Evolutionary conservation across 1,140 invertebrate genomes (phyloP), one percentile per base, ranked within the genome.

Genomic region (Drosophila sp.): DNA sequence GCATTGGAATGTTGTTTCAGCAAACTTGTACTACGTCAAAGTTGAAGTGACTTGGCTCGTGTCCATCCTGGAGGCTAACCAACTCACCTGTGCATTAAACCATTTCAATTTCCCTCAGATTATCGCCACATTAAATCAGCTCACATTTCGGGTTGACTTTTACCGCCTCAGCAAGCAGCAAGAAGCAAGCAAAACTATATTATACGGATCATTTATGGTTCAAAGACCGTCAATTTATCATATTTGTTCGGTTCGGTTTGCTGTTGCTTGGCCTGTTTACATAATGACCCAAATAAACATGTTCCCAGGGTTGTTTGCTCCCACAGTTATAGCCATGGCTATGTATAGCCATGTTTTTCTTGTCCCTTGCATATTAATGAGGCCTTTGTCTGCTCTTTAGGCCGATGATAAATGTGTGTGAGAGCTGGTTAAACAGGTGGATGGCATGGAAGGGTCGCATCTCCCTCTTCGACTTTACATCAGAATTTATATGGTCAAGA

Each of bases 281-380:
- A 76, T 85, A 84, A 85, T 80, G 66, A 56, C 66, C 73, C 73
- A 80, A 77, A 74, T 74, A 85, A 84, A 84, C 77, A 77, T 71
- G 68, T 44, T 72, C 47, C 41, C 11, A 54, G 62, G 62, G 56
- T 55, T 33, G 38, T 47, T 27, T 40, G 55, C 23, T 60, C 60
- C 17, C 30, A 57, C 35, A 44, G 23, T 10, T 38, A 3, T n/a
- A 10, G 35, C 35, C 11, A 11, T 11, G 35, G 35, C 35, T 11
- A 38, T 38, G 35, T 38, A 38, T 38, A 62, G 17, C 56, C 38
- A 44, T 64, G 27, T 63, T 72, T 55, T 41, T 50, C 44, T 41
- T 66, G 72, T 58, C 35, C 23, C 47, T 62, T 66, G 77, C 81
- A 86, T 85, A 78, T 78, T 78, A 86, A 85, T 81, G 74, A 65